A percentile compares a stretch with the other conserved stretches of the same genome.
Conservation (phyloP, 2,888 invertebrate genomes). For the Calameuta idolon region DNA sequence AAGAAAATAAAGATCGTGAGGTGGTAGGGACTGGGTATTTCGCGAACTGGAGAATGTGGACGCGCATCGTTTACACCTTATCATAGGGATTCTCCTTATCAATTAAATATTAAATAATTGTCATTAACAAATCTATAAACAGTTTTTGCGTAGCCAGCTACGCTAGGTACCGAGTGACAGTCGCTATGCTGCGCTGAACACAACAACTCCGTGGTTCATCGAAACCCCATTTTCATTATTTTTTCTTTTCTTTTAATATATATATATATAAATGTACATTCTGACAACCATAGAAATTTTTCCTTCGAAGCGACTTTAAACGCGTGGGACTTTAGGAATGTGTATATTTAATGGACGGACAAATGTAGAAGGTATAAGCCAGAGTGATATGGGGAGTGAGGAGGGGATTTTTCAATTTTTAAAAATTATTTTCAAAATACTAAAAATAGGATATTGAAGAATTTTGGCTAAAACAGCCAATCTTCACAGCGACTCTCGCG, state of each 20-base stretch:
- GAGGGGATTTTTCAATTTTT: slow-evolving; percentile 4
- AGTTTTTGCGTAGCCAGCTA: slow-evolving; percentile 48
- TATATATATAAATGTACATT: background rate
- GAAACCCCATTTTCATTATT: background rate
- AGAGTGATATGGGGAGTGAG: background rate
- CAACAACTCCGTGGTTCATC: background rate
- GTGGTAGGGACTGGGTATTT: background rate
- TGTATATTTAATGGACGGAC: background rate
- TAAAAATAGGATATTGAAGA: slow-evolving; percentile 8
- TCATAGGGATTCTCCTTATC: background rate
- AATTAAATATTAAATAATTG: slow-evolving; percentile 9
- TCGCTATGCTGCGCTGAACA: slow-evolving; percentile 1
- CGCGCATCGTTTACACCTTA: background rate
- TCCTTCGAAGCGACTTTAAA: background rate
- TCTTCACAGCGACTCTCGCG: background rate
- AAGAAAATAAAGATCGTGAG: too few species aligned
- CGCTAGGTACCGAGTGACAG: slow-evolving; percentile 37
- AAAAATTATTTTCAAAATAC: slow-evolving; percentile 11
- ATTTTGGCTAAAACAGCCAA: slow-evolving; percentile 9
- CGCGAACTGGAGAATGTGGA: background rate
- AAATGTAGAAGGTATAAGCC: background rate
- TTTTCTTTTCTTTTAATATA: background rate
- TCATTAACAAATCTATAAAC: slow-evolving; percentile 23
- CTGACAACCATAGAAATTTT: background rate
- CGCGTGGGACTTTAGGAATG: background rate